Conservation (phyloP, 2,797 vertebrate genomes). For the Clarias platycephalus region DNA sequence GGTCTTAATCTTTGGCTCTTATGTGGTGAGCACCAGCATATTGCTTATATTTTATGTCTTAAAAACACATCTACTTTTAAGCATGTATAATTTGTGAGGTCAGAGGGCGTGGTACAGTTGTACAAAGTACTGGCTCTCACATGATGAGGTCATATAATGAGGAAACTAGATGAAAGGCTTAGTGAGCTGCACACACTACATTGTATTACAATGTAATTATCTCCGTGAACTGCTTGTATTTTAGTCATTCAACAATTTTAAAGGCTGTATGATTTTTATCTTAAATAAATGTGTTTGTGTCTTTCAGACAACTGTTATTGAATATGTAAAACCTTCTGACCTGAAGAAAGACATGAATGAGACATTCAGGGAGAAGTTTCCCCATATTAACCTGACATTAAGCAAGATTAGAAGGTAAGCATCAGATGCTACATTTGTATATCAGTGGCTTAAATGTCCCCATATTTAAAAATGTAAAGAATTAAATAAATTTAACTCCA, state of each 20-base stretch:
- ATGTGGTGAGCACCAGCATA: slow-evolving; percentile 80
- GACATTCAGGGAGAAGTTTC: slow-evolving; percentile 95
- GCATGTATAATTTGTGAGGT: neutral
- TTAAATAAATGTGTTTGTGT: slow-evolving; percentile 39
- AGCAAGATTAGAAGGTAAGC: slow-evolving; percentile 96
- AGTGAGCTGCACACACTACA: neutral
- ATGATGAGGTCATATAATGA: slow-evolving; percentile 33
- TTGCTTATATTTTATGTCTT: neutral
- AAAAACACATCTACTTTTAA: neutral
- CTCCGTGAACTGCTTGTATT: slow-evolving; percentile 4
- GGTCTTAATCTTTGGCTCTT: slow-evolving; percentile 94
- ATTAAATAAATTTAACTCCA: neutral
- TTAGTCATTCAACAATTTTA: neutral
- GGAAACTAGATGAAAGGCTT: slow-evolving; percentile 6
- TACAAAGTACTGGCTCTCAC: neutral
- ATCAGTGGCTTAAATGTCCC: neutral
- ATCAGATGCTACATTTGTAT: neutral
- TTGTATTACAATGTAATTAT: slow-evolving; percentile 1
- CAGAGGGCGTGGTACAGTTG: neutral
- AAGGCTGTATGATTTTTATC: neutral
- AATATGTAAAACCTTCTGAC: slow-evolving; percentile 95
- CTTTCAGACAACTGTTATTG: slow-evolving; percentile 92
- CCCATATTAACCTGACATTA: slow-evolving; percentile 91
- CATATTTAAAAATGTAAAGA: neutral
- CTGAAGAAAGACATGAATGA: slow-evolving; percentile 99